Evolutionary conservation across 1,140 invertebrate genomes (phyloP).

Genomic region (Bombus sylvicola): DNA sequence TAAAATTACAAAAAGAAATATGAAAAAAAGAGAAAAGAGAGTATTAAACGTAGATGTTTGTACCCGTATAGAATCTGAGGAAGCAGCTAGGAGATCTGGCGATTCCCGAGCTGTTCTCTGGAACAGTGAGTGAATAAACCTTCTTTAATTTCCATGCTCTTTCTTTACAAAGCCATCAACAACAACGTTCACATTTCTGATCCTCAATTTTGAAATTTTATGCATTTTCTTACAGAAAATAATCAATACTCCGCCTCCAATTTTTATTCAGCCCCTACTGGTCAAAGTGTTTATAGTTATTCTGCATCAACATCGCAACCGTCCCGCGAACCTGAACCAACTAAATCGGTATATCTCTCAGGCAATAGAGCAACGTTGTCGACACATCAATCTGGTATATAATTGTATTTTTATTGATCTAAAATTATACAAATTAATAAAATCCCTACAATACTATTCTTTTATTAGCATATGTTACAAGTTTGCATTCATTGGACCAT

Average conservation of each 20-base stretch:
- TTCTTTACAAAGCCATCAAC: constrained; percentile 19
- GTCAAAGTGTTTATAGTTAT: constrained; percentile 77
- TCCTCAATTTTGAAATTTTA: constrained; percentile 1
- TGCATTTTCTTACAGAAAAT: constrained; percentile 66
- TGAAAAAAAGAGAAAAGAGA: background rate
- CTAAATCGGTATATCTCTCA: constrained; percentile 78
- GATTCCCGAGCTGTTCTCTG: constrained; percentile 90
- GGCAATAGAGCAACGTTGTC: constrained; percentile 72
- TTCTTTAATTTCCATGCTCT: constrained; percentile 40
- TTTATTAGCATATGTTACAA: constrained; percentile 76
- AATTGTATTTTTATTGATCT: background rate
- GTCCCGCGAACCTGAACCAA: constrained; percentile 75
- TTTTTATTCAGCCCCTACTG: constrained; percentile 76
- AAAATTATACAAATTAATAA: constrained; percentile 10
- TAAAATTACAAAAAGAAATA: constrained; percentile 19
- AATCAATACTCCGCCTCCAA: constrained; percentile 77
- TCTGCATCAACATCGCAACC: constrained; percentile 75
- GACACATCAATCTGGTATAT: constrained; percentile 73
- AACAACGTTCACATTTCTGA: background rate
- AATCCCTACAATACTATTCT: constrained; percentile 6
- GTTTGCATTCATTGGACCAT: constrained; percentile 75
- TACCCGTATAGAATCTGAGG: constrained; percentile 88
- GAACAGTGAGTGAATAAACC: constrained; percentile 87
- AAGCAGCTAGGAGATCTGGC: constrained; percentile 88
- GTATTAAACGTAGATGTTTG: constrained; percentile 34